A percentile compares a stretch with the other conserved stretches of the same genome.
Evolutionary conservation across 92 coral and sea anemone species (phyloP).

Genomic region (Blastomussa wellsi): DNA sequence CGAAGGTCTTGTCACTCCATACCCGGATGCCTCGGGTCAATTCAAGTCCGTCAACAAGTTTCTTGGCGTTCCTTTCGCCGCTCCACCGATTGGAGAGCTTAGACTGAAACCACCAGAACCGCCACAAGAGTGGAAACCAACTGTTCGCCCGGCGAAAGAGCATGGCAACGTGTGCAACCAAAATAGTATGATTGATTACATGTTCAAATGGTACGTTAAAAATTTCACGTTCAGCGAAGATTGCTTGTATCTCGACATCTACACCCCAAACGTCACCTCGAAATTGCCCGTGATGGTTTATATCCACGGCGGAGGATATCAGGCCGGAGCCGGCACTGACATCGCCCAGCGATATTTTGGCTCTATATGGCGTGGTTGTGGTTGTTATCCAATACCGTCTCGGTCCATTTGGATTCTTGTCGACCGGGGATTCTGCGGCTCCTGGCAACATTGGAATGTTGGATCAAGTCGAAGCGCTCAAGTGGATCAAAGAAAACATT

Average conservation of each 20-base stretch:
- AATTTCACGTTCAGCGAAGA: constrained; percentile 32
- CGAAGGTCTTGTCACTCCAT: constrained; percentile 7
- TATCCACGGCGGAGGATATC: constrained; percentile 52
- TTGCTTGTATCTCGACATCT: constrained; percentile 48
- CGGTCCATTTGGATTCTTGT: constrained; percentile 49
- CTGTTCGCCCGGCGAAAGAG: constrained; percentile 36
- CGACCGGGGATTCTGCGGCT: constrained; percentile 54
- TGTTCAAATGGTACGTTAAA: background rate
- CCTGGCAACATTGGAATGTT: constrained; percentile 69
- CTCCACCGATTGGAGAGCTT: constrained; percentile 52
- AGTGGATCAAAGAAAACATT: constrained; percentile 71
- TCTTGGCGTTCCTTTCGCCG: constrained; percentile 70
- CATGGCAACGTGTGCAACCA: constrained; percentile 59
- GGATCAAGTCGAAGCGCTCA: constrained; percentile 75
- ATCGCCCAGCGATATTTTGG: constrained; percentile 41
- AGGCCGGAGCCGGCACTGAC: constrained; percentile 36
- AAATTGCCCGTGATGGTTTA: constrained; percentile 54
- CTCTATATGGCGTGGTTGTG: constrained; percentile 45
- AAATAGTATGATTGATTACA: background rate
- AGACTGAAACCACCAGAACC: constrained; percentile 66
- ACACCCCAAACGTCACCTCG: constrained; percentile 11
- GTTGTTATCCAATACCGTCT: constrained; percentile 59
- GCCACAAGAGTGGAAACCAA: constrained; percentile 49
- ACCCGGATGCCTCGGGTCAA: constrained; percentile 10
- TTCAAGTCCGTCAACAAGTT: constrained; percentile 49